phyloP scores from a whole-genome alignment of 2,888 invertebrate species.

The Drosophila rellima region DNA sequence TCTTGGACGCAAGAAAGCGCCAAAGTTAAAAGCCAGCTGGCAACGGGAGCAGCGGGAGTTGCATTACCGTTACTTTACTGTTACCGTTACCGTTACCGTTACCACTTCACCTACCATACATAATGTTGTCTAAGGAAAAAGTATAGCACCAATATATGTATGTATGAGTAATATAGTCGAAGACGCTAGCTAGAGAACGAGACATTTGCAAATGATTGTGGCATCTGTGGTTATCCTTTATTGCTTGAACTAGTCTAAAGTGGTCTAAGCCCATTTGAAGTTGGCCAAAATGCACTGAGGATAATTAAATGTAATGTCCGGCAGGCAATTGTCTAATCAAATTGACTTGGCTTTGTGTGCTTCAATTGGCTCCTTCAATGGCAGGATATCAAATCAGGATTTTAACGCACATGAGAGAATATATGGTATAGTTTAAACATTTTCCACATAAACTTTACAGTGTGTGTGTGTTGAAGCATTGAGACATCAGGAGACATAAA shows the following conservation, averaged over 20 bases:
- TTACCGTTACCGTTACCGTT: conserved; percentile 31
- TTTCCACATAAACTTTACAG: conserved; percentile 31
- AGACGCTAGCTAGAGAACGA: conserved; percentile 29
- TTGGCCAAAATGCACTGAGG: conserved; percentile 49
- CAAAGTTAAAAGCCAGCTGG: conserved; percentile 74
- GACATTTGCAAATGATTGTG: conserved; percentile 65
- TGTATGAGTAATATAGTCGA: conserved; percentile 39
- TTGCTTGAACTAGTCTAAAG: conserved; percentile 4
- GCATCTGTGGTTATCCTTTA: conserved; percentile 29
- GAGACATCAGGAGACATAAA: conserved; percentile 67
- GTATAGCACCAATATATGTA: conserved; percentile 21
- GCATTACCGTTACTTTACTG: conserved; percentile 22
- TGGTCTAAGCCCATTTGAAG: background rate
- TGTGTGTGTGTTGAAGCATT: conserved; percentile 35
- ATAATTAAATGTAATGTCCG: conserved; percentile 69
- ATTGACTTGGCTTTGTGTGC: conserved; percentile 13
- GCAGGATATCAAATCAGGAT: conserved; percentile 64
- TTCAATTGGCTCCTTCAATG: conserved; percentile 7
- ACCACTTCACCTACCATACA: conserved; percentile 37
- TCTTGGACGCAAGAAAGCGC: conserved; percentile 64
- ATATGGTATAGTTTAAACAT: conserved; percentile 63
- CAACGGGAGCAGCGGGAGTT: conserved; percentile 18
- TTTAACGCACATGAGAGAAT: conserved; percentile 63
- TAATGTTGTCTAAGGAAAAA: conserved; percentile 36
- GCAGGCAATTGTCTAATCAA: conserved; percentile 24